Evolutionary conservation across 2,888 invertebrate genomes (phyloP).

Genomic region (Thysanoteuthis rhombus): DNA sequence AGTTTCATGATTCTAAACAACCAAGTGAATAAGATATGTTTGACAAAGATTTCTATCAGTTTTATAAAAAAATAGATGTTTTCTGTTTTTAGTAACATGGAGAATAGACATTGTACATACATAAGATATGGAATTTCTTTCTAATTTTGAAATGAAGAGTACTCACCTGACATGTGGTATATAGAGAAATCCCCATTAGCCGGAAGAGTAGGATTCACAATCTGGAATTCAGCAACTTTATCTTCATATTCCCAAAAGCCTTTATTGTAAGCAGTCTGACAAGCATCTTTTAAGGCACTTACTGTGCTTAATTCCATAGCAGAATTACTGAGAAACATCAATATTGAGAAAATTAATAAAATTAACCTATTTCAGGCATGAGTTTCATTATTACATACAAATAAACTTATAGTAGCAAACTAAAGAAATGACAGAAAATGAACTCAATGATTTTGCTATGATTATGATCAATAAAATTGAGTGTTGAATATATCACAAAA

Average conservation of each 20-base stretch:
- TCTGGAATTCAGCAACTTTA: slow-evolving; percentile 78
- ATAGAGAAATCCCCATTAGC: slow-evolving; percentile 85
- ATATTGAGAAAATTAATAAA: slow-evolving; percentile 15
- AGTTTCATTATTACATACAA: background rate
- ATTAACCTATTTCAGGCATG: background rate
- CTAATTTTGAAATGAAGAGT: background rate
- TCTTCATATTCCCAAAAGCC: slow-evolving; percentile 81
- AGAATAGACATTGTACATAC: too few relatives aligned
- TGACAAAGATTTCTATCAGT: too few relatives aligned
- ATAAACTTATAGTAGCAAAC: too few relatives aligned
- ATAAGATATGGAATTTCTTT: too few relatives aligned
- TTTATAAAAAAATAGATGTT: too few relatives aligned
- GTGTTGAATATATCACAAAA: too few relatives aligned
- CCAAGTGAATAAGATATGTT: too few relatives aligned
- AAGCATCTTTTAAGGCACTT: slow-evolving; percentile 77
- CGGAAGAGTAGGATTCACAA: slow-evolving; percentile 85
- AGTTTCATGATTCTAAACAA: too few relatives aligned
- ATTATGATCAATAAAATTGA: too few relatives aligned
- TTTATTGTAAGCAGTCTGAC: slow-evolving; percentile 80
- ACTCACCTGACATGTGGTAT: slow-evolving; percentile 80
- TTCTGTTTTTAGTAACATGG: too few relatives aligned
- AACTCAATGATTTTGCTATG: background rate
- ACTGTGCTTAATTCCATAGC: slow-evolving; percentile 70
- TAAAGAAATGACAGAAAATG: background rate
- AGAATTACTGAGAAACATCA: slow-evolving; percentile 42